Evolutionary conservation across 2,797 vertebrate species (phyloP).

Genomic region (Scomberomorus guttatus): DNA sequence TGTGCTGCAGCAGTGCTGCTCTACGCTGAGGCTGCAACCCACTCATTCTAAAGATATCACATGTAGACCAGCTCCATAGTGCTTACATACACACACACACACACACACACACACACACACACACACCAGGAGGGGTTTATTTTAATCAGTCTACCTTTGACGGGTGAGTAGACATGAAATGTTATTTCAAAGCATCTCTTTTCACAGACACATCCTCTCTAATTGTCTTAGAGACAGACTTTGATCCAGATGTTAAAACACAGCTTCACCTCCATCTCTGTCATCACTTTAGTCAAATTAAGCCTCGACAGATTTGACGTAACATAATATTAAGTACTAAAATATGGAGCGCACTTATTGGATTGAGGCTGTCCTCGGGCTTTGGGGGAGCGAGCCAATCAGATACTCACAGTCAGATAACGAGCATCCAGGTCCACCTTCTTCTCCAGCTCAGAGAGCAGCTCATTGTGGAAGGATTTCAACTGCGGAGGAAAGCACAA

Average conservation of each 20-base stretch:
- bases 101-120: constrained; percentile 29
- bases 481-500: constrained; percentile 81
- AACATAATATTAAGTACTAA: constrained; percentile 10
- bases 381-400: constrained; percentile 21
- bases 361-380: neutral
- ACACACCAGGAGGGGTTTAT: constrained; percentile 53
- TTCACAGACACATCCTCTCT: constrained; percentile 33
- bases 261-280: constrained; percentile 21
- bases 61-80: constrained; percentile 73
- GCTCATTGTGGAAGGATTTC: constrained; percentile 98
- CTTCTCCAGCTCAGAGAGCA: constrained; percentile 97
- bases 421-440: constrained; percentile 97
- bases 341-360: constrained; percentile 5
- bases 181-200: constrained; percentile 49
- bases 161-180: constrained; percentile 58
- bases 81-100: constrained; percentile 40
- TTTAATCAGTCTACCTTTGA: constrained; percentile 65
- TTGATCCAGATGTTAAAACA: constrained; percentile 44
- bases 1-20: constrained; percentile 58
- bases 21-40: constrained; percentile 77
- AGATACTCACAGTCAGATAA: constrained; percentile 94
- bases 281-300: constrained; percentile 23
- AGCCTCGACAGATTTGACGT: constrained; percentile 13
- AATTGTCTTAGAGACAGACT: constrained; percentile 44
- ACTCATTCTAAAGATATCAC: constrained; percentile 88